Conservation (phyloP, 2,797 vertebrate genomes). For the Gymnopithys bicolor region DNA sequence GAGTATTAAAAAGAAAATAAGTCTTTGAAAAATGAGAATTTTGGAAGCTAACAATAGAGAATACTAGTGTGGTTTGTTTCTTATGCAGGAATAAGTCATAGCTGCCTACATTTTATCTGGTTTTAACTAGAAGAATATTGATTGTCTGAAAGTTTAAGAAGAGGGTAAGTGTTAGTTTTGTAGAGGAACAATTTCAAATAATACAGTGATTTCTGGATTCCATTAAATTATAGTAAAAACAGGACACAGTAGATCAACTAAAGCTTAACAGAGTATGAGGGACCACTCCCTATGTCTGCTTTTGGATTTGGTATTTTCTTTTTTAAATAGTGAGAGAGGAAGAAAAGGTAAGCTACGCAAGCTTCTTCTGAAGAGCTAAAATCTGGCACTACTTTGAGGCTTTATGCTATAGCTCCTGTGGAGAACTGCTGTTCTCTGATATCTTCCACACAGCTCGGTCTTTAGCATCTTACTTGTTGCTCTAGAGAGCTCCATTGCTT, state of each 20-base stretch:
- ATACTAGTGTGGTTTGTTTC: background rate
- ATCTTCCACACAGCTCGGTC: background rate
- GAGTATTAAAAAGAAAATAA: background rate
- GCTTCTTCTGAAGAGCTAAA: background rate
- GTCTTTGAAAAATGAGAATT: background rate
- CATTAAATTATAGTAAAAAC: background rate
- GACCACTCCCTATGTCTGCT: background rate
- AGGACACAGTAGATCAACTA: background rate
- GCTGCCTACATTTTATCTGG: background rate
- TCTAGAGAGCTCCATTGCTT: background rate
- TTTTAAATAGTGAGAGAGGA: background rate
- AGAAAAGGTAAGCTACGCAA: background rate
- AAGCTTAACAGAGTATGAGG: background rate
- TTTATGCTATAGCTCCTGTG: background rate
- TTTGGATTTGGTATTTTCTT: slow-evolving; percentile 4
- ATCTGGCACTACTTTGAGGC: background rate
- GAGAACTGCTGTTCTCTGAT: background rate
- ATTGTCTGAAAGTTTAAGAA: background rate
- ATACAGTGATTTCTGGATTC: background rate
- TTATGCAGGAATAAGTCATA: background rate
- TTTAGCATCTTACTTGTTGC: background rate
- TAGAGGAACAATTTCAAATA: background rate
- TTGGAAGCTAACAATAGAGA: background rate
- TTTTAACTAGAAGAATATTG: background rate
- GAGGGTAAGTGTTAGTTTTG: background rate